Evolutionary conservation across 2,797 vertebrate species (phyloP), one percentile per base, ranked within the genome.

Genomic region (Hemitrygon akajei): DNA sequence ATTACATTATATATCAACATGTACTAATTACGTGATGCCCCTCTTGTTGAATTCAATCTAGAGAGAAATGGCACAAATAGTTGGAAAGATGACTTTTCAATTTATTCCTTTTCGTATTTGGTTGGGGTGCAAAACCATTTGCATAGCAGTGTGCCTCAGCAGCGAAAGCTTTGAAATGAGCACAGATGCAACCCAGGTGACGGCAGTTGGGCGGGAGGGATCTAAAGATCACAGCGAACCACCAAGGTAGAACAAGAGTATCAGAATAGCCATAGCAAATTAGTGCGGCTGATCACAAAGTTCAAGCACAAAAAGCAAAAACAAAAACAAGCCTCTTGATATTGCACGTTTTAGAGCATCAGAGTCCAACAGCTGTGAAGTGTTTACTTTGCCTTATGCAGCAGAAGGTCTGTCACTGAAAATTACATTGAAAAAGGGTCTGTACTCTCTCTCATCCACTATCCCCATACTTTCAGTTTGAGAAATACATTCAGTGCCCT

Each of bases 111-210:
- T 69, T 63, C n/a, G 6, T 47, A 87, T 87, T 14, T 34, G 27
- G 34, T 20, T 34, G 9, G 1, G 16, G 60, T 9, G 63, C 63
- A 37, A 69, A 63, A 37, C 18, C 22, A n/a, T 10, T 20, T 7
- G n/a, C 34, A 34, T 30, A 34, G 63, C n/a, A 87, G 66, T 66
- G 63, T 14, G 37, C 6, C 7, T 63, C 22, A 22, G 37, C n/a
- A 89, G 37, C 58, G 34, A 89, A 89, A 89, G 63, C 86, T n/a
- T 89, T 37, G 60, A 69, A 89, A 66, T 89, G 63, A 89, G 86
- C 86, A 89, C 63, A 89, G 22, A 63, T 34, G 20, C 14, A 10
- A 37, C 60, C 86, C 37, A 89, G 86, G 86, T 37, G 66, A 69
- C 11, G n/a, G 63, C 66, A 34, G 34, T 34, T 69, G 60, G 22